Base-by-base conservation (phyloP, 2,888 invertebrate genomes). In the Cyclophora albipunctata region DNA sequence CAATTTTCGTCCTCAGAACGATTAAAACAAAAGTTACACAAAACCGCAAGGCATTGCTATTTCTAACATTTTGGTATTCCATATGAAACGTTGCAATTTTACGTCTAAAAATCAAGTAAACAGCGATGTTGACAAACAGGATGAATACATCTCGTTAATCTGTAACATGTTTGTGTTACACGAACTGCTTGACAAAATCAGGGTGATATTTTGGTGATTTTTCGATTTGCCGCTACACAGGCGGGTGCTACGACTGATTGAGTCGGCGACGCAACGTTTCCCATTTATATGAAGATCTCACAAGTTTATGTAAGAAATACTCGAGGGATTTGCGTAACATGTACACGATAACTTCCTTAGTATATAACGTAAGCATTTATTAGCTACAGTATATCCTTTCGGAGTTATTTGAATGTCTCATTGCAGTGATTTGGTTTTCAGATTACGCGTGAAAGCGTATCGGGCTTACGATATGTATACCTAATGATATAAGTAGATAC, bases 151-250 rank as follows among this genome's bases (percentile, higher is more conserved):
- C 46, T 49, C 34, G 45, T 45, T 34, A 47, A 49, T 49, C 46
- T 35, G 37, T 4, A 37, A 37, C 5, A 5, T 54, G 55, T 59
- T 56, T 51, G 52, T 53, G 54, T 56, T 46, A 45, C 44, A 51
- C 54, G 53, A 55, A 48, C 53, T 34, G 42, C 44, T 50, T 54
- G 53, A 53, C 53, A 53, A 58, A 73, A 69, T 71, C 75, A 73
- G 69, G 73, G 20, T 20, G 71, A 74, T 74, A 75, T 74, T 78
- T 77, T 72, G 69, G 66, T 73, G 72, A 77, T 76, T 77, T 79
- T 81, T 78, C 81, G 78, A 81, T 81, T 81, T 81, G 75, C 75
- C 81, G 80, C 80, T 79, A 78, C 81, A 73, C 79, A 76, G 73
- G 66, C 79, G 76, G 75, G 64, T 71, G 74, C 57, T 68, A 68